phyloP scores from a whole-genome alignment of 2,113 vertebrate genomes.

The Spilogale gracilis region DNA sequence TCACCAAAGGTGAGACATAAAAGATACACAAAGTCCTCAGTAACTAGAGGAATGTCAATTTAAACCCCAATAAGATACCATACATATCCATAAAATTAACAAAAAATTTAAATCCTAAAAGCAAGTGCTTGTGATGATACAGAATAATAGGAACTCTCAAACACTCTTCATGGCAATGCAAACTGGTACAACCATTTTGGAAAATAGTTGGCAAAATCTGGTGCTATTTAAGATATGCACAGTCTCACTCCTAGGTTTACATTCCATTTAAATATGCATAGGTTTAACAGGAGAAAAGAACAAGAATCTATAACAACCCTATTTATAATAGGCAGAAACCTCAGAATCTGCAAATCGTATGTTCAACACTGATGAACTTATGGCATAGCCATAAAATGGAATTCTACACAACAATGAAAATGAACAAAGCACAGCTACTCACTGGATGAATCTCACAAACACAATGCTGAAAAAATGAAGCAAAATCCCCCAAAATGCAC shows the following conservation, averaged over 20 bases:
- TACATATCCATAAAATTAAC: neutral
- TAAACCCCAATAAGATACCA: constrained; percentile 51
- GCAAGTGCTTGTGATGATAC: neutral
- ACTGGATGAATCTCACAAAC: neutral
- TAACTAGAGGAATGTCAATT: neutral
- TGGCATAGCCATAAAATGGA: constrained; percentile 43
- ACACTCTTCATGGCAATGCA: neutral
- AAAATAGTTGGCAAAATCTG: constrained; percentile 30
- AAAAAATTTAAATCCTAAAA: constrained; percentile 44
- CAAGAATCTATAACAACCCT: neutral
- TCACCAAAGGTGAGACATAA: constrained; percentile 60
- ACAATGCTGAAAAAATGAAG: neutral
- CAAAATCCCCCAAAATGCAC: neutral
- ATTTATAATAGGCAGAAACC: neutral
- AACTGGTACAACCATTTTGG: constrained; percentile 40
- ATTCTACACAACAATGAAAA: constrained; percentile 41
- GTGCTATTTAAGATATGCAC: neutral
- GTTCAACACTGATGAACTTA: neutral
- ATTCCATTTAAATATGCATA: constrained; percentile 20
- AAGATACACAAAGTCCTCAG: neutral
- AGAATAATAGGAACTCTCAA: neutral
- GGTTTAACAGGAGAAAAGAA: neutral
- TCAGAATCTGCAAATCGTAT: constrained; percentile 44
- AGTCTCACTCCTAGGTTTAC: neutral
- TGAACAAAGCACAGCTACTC: neutral